Evolutionary conservation across 2,113 vertebrate species (phyloP), one percentile per base, ranked within the genome.

Genomic region (Ginglymostoma cirratum): DNA sequence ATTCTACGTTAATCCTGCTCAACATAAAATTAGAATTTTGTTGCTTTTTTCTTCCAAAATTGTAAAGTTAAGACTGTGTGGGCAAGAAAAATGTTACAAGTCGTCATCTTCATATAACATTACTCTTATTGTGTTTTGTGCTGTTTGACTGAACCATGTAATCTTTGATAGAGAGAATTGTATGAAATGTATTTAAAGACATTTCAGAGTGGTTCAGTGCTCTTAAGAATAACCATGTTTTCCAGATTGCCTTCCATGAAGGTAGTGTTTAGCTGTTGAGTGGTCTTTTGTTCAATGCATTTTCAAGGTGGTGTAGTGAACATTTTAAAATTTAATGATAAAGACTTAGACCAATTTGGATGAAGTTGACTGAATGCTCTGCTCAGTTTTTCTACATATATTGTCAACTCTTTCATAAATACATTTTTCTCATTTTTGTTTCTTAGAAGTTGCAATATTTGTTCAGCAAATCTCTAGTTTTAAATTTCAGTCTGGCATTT

Each of bases 81-180:
- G 89, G 10, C 34, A 93, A 93, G 34, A 66, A 66, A 61, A 17
- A 8, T 48, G 48, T 48, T 38, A 93, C 66, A 66, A 93, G 61
- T 23, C 61, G 2, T 38, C 48, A 38, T 93, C 89, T 48, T 95
- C 70, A 0, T 48, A 12, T 70, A 66, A 55, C 27, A 92, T 38
- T 70, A 67, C 67, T 93, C 55, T 94, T 67, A 14, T 15, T 34
- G 66, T 66, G 52, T 69, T 27, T 94, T 65, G 10, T n/a, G 87
- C 27, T 61, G n/a, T 24, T 69, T 94, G 92, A 94, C 90, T 94
- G n/a, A 94, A 94, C 45, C 38, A 27, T 69, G 86, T 89, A 30
- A 52, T 24, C 66, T 94, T 45, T 94, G 65, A 94, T 24, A 38
- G n/a, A 24, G n/a, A 94, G 24, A 38, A 42, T 94, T 93, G 90